phyloP scores from a whole-genome alignment of 2,888 invertebrate species.

The Epirrhoe alternata region DNA sequence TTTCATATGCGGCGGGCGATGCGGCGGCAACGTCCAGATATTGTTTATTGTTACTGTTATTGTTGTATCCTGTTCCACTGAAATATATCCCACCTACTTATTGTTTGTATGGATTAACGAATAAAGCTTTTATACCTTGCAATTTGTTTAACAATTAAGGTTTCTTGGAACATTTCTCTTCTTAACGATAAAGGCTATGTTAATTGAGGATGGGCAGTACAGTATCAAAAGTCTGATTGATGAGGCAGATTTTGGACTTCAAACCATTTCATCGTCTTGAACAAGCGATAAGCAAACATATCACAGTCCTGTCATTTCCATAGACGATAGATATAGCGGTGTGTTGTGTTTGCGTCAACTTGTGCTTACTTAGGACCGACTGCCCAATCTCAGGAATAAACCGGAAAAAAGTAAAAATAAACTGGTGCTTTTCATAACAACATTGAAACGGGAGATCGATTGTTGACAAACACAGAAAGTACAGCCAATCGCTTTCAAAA shows the following conservation, averaged over 20 bases:
- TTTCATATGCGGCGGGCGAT: constrained; percentile 39
- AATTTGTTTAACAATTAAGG: no score
- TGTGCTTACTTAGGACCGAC: constrained; percentile 61
- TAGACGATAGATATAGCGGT: constrained; percentile 34
- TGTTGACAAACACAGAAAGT: neutral
- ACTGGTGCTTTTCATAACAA: constrained; percentile 38
- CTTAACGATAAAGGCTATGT: no score
- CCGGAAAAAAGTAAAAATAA: no score
- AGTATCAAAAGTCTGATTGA: no score
- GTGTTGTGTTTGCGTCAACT: constrained; percentile 45
- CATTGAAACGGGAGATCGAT: constrained; percentile 20
- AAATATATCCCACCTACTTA: constrained; percentile 20
- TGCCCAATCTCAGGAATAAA: constrained; percentile 52
- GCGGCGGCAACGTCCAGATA: constrained; percentile 35
- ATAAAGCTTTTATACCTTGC: no score
- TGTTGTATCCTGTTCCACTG: constrained; percentile 24
- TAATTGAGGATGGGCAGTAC: no score
- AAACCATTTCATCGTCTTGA: constrained; percentile 3
- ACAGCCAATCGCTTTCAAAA: no score
- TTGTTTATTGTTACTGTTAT: constrained; percentile 38
- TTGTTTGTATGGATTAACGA: constrained; percentile 7
- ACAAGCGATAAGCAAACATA: constrained; percentile 18
- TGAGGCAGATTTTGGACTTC: no score
- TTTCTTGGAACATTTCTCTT: no score
- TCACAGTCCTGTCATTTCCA: constrained; percentile 48